Base-by-base conservation (phyloP, 2,888 invertebrate species). In the Blastobasis lacticolella region DNA sequence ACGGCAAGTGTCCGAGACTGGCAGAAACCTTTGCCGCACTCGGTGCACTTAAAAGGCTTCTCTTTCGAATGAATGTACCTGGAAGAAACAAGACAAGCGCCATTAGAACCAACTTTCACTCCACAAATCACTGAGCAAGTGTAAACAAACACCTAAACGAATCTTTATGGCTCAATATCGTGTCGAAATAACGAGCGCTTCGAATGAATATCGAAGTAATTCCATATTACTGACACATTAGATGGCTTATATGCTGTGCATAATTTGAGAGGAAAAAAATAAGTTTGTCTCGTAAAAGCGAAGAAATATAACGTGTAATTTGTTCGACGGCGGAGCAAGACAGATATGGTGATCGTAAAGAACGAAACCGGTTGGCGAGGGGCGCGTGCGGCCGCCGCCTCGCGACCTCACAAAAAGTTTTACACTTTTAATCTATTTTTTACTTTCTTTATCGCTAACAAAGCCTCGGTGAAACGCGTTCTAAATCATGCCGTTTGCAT, bases 31-130 rank as follows among this genome's bases (percentile, higher is more conserved):
- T 99, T 99, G 46, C 97, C 97, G 79, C 99, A 99, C 67, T 97
- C 95, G 4, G 91, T 92, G 81, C 99, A 99, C 75, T 97, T 98
- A 88, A 98, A 99, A 0, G 99, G 99, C 79, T 99, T 99, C 83
- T 98, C 97, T 76, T 98, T 98, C 61, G 97, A 97, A 87, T 99
- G 99, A 61, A 98, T 99, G 87, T 98, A 99, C 76, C 97, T 97
- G 90, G 52, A 89, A 88, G 69, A 70, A 81, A 60, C 69, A 66
- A 75, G 68, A 41, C n/a, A 23, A 23, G 23, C 23, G 23, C 23
- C 23, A 23, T 76, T 57, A 78, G 63, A 59, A 60, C 58, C 49
- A 63, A 75, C 73, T 77, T 76, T 77, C 71, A 75, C 70, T 71
- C 62, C 52, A 60, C 45, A 69, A 61, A 70, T 51, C 41, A 57